These are phyloP conservation scores for human DNA, from an alignment of 2,113 vertebrate species.

Conservation along the genomic window GRCh38 chrX:113747001-113747500, in stretches of 20 bases:
- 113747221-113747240: background rate
- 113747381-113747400: background rate
- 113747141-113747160: background rate
- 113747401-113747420: background rate
- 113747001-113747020: background rate
- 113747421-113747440: background rate
- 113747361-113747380: background rate
- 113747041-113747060: background rate
- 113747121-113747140: background rate
- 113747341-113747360: background rate
- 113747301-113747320: background rate
- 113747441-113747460: slow-evolving; percentile 42
- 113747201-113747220: background rate
- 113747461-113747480: slow-evolving; percentile 29
- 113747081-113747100: background rate
- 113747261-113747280: background rate
- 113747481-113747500: slow-evolving; percentile 38
- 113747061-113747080: background rate
- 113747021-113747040: background rate
- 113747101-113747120: background rate
- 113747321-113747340: background rate
- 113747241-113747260: background rate
- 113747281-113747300: background rate
- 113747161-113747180: background rate
- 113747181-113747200: background rate